Evolutionary conservation across 2,797 vertebrate genomes (phyloP).

Genomic region (Poeciliopsis presidionis): DNA sequence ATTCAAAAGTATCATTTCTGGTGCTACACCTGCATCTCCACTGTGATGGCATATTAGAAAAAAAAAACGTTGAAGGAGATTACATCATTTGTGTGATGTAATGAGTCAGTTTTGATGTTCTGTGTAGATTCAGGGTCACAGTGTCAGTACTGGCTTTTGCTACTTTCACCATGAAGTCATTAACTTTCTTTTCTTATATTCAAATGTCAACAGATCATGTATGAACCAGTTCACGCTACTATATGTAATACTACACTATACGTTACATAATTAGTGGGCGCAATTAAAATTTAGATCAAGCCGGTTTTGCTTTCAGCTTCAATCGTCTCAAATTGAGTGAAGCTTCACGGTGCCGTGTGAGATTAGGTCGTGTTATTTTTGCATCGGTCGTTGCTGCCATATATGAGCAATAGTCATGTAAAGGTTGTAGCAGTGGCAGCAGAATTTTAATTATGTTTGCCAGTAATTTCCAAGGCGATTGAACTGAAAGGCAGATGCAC

Average conservation of each 20-base stretch:
- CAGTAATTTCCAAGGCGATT: background rate
- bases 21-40: background rate
- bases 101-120: background rate
- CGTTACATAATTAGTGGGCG: background rate
- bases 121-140: background rate
- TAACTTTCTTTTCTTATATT: background rate
- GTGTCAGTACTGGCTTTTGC: background rate
- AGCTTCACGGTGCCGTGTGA: background rate
- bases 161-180: background rate
- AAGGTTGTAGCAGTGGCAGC: background rate
- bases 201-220: background rate
- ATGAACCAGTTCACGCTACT: background rate
- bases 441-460: background rate
- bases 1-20: background rate
- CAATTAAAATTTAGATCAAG: background rate
- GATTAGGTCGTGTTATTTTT: background rate
- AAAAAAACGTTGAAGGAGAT: background rate
- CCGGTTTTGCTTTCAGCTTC: background rate
- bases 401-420: background rate
- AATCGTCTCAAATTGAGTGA: background rate
- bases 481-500: background rate
- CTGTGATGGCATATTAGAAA: background rate
- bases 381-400: background rate
- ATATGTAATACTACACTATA: no score
- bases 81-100: background rate